These are phyloP conservation scores for Telenomus remus DNA, from an alignment of 1,140 invertebrate genomes.

Conservation along the genomic window DNA sequence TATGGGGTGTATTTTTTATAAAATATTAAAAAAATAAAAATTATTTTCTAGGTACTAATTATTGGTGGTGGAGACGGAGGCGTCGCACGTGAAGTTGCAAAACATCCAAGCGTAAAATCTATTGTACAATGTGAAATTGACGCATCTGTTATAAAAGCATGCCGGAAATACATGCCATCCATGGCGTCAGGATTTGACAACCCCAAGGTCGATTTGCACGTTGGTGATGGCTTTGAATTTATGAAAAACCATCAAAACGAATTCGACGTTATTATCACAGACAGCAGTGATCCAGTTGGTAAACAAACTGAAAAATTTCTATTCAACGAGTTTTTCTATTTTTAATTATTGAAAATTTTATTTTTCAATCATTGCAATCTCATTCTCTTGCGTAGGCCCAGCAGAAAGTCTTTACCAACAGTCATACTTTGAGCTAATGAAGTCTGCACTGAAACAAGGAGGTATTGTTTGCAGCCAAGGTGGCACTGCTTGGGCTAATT, in stretches of 20 bases:
- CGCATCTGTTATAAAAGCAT: slow-evolving; percentile 90
- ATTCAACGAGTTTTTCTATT: too few relatives aligned
- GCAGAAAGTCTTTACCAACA: slow-evolving; percentile 85
- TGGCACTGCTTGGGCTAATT: slow-evolving; percentile 92
- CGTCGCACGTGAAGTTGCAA: slow-evolving; percentile 94
- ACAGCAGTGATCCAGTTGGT: slow-evolving; percentile 97
- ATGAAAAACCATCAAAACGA: slow-evolving; percentile 89
- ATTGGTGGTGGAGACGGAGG: slow-evolving; percentile 99
- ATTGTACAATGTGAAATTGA: slow-evolving; percentile 96
- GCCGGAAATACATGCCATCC: slow-evolving; percentile 91
- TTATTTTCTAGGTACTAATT: slow-evolving; percentile 81
- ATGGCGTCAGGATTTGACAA: slow-evolving; percentile 91
- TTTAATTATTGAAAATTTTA: too few relatives aligned
- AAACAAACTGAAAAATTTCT: slow-evolving; percentile 6
- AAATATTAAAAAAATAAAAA: not conserved
- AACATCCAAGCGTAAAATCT: slow-evolving; percentile 91
- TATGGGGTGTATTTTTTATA: too few relatives aligned
- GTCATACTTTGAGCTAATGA: slow-evolving; percentile 92
- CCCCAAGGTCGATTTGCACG: slow-evolving; percentile 88
- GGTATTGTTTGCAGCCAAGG: slow-evolving; percentile 96
- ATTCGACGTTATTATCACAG: slow-evolving; percentile 99
- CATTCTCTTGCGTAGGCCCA: slow-evolving; percentile 75
- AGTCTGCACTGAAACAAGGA: slow-evolving; percentile 85
- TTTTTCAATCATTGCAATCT: too few relatives aligned
- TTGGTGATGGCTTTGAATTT: slow-evolving; percentile 97